Evolutionary conservation across 1,140 invertebrate genomes (phyloP).

Genomic region (Bombus vancouverensis): DNA sequence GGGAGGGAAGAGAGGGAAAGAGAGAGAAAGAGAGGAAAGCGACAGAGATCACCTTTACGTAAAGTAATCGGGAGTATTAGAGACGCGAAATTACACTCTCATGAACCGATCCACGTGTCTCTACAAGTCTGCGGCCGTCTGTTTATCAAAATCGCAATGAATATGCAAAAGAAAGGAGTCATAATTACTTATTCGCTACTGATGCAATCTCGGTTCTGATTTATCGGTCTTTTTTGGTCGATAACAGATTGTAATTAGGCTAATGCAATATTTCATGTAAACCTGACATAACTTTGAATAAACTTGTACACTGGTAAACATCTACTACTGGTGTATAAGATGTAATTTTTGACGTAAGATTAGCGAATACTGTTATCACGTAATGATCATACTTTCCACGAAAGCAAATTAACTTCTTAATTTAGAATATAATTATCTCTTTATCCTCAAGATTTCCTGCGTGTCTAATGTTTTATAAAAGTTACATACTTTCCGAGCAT

Average conservation of each 20-base stretch:
- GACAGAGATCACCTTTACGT: slow-evolving; percentile 52
- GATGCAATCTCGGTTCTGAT: background rate
- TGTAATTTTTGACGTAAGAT: background rate
- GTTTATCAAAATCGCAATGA: background rate
- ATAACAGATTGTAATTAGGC: background rate
- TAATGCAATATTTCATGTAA: background rate
- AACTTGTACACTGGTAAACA: background rate
- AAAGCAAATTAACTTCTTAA: background rate
- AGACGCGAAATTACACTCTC: background rate
- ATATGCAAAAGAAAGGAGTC: background rate
- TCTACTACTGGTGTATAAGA: background rate
- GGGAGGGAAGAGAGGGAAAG: background rate
- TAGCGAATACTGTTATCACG: background rate
- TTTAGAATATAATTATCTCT: background rate
- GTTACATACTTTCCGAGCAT: background rate
- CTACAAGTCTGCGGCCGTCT: background rate
- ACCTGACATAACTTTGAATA: background rate
- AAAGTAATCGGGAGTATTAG: slow-evolving; percentile 42
- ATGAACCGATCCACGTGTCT: slow-evolving; percentile 11
- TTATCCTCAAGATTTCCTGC: background rate
- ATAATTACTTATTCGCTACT: background rate
- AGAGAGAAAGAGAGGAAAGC: background rate
- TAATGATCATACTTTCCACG: background rate
- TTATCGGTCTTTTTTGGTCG: background rate
- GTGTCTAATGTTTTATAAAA: background rate